Base-by-base conservation (phyloP, 2,113 vertebrate species). In the Phyllopteryx taeniolatus region DNA sequence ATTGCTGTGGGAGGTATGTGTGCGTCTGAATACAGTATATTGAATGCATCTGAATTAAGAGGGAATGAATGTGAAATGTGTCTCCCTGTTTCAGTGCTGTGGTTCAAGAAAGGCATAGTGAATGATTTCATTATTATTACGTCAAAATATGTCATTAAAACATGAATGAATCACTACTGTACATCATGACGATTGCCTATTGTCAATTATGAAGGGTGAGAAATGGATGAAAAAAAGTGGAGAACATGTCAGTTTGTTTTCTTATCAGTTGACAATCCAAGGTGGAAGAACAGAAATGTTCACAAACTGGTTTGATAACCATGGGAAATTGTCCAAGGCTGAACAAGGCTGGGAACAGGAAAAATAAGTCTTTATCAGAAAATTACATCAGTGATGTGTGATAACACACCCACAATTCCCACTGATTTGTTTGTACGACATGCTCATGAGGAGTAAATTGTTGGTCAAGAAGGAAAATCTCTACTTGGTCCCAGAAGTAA, bases 301-400 rank as follows among this genome's bases (percentile, higher is more conserved):
- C 47, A 70, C 68, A 75, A 77, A 81, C 75, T 66, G 70, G 81
- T 86, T 80, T 12, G 74, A 67, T 66, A 13, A 62, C 72, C 79
- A 80, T 81, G 81, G 83, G 86, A 89, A 86, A 42, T 42, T 17
- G 65, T 79, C 53, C 78, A 83, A 79, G 74, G 78, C 68, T 12
- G 60, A 56, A 88, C 72, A 68, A 43, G 14, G 80, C 85, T 85
- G 81, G 86, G 72, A 73, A 77, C 22, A 82, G 79, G 11, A n/a
- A 79, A 79, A 72, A 20, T 13, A n/a, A 54, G 19, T 77, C 65
- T 84, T 85, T 84, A 87, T 81, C 82, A 72, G 53, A 60, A 66
- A 79, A 83, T 62, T 46, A 68, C 67, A 78, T 72, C 74, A 70
- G 70, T 66, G 57, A 73, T 22, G 19, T 59, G 75, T 81, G 72